These are phyloP conservation scores for Lasioglossum pauxillum DNA, from an alignment of 2,888 invertebrate genomes.

Conservation along the genomic window DNA sequence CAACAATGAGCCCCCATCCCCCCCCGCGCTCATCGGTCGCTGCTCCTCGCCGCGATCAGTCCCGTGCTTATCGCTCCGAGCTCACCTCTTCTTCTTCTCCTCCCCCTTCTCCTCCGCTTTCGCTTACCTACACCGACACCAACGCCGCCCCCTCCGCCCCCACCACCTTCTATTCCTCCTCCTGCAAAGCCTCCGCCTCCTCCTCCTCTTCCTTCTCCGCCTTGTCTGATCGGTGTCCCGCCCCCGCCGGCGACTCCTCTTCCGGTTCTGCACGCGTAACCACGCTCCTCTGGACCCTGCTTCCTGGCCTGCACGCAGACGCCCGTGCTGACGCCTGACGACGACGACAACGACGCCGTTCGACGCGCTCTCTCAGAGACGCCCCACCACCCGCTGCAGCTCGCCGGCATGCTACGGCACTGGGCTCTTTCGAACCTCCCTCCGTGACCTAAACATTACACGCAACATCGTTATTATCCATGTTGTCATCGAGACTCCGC, in stretches of 20 bases:
- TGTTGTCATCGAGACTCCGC: background rate
- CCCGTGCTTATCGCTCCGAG: slow-evolving; percentile 69
- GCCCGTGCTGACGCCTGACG: slow-evolving; percentile 55
- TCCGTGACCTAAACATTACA: slow-evolving; percentile 74
- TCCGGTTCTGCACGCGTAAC: slow-evolving; percentile 32
- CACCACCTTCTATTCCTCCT: slow-evolving; percentile 14
- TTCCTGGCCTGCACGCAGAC: slow-evolving; percentile 59
- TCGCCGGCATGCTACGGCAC: slow-evolving; percentile 82
- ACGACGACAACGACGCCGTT: slow-evolving; percentile 73
- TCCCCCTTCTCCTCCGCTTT: slow-evolving; percentile 46
- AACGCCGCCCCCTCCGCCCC: slow-evolving; percentile 65
- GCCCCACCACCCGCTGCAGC: slow-evolving; percentile 75
- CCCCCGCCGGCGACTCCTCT: slow-evolving; percentile 32
- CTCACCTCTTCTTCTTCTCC: slow-evolving; percentile 56
- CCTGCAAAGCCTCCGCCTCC: slow-evolving; percentile 62
- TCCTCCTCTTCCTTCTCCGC: slow-evolving; percentile 30
- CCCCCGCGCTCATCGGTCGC: slow-evolving; percentile 83
- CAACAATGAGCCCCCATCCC: slow-evolving; percentile 82
- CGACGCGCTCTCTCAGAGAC: slow-evolving; percentile 78
- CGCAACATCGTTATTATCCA: background rate
- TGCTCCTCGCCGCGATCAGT: slow-evolving; percentile 70
- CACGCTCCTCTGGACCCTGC: slow-evolving; percentile 58
- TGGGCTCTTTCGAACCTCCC: slow-evolving; percentile 78
- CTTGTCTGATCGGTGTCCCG: slow-evolving; percentile 2
- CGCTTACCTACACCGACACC: slow-evolving; percentile 77